A percentile compares a stretch with the other conserved stretches of the same genome.
These are phyloP conservation scores for Eristalinus sepulchralis DNA, from an alignment of 2,888 invertebrate species.

Conservation along the genomic window DNA sequence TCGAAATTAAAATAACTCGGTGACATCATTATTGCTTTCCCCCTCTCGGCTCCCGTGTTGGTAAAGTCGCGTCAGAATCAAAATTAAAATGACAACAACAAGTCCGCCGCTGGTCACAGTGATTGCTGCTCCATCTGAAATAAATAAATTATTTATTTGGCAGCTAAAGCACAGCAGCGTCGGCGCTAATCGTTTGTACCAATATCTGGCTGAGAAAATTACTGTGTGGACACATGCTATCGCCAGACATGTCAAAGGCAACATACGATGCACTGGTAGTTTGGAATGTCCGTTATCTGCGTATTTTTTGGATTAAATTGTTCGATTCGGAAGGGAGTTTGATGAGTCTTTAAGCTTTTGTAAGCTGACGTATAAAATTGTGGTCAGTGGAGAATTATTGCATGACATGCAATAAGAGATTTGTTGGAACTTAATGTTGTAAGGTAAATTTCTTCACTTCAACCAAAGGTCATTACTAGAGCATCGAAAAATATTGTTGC, in stretches of 20 bases:
- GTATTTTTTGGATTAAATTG: neutral
- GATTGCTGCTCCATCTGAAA: slow-evolving; percentile 10
- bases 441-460: neutral
- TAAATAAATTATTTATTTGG: slow-evolving; percentile 46
- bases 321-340: neutral
- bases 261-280: neutral
- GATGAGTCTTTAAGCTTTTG: neutral
- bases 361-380: neutral
- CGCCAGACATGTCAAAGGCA: slow-evolving; percentile 1
- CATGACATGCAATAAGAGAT: neutral
- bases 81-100: slow-evolving; percentile 52
- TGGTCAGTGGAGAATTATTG: neutral
- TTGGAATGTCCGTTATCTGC: neutral
- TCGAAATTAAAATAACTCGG: slow-evolving; percentile 47
- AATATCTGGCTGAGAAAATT: slow-evolving; percentile 14
- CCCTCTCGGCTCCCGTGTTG: neutral
- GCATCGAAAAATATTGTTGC: neutral
- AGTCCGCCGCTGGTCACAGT: slow-evolving; percentile 7
- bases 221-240: neutral
- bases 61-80: slow-evolving; percentile 16
- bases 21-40: slow-evolving; percentile 50
- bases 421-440: neutral
- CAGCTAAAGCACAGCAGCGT: slow-evolving; percentile 32
- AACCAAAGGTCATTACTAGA: neutral
- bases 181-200: slow-evolving; percentile 30